Evolutionary conservation across 2,888 invertebrate species (phyloP), one percentile per base, ranked within the genome.

Genomic region (Kryphioiulus occultus): DNA sequence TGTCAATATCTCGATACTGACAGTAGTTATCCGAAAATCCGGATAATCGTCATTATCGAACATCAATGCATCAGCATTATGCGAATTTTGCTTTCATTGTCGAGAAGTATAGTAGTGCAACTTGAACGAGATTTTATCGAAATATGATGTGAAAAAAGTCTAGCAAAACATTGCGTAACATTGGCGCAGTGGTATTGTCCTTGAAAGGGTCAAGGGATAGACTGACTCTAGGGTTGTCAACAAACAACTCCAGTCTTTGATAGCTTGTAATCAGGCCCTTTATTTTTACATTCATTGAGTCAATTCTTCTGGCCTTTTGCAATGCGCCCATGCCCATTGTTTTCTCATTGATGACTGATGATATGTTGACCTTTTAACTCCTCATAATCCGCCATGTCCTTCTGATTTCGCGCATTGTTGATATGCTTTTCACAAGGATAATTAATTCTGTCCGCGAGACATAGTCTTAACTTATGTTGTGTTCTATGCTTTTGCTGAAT

Each of bases 341-440:
- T 26, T 68, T 68, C 68, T 5, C 26, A 68, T 68, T 68, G 68
- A 68, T 68, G 26, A 68, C 68, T 68, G 68, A 68, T 68, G 68
- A 68, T 26, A 68, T 68, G 68, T 26, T 68, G 68, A 68, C 68
- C 68, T 59, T 68, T 68, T 68, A 68, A 26, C 68, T 68, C 68
- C 68, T 68, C 68, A 68, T 68, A 68, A 68, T 68, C 68, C 68
- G 22, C 68, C 68, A 59, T 68, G 68, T 68, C 26, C 26, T 26
- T 10, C 68, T 26, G 12, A 26, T 68, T 26, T 68, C 22, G 26
- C 68, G 22, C 68, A 68, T 68, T 26, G 68, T 68, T 68, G 68
- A 68, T 68, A 9, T 68, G 22, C 68, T 68, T 68, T 68, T 9
- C 68, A 68, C 68, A 26, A 26, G 22, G 26, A 68, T 22, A 68